Percentiles rank a stretch among this genome's conserved stretches.
These are phyloP conservation scores for Hyaena hyaena DNA, from an alignment of 2,113 vertebrate species.

Conservation along the genomic window DNA sequence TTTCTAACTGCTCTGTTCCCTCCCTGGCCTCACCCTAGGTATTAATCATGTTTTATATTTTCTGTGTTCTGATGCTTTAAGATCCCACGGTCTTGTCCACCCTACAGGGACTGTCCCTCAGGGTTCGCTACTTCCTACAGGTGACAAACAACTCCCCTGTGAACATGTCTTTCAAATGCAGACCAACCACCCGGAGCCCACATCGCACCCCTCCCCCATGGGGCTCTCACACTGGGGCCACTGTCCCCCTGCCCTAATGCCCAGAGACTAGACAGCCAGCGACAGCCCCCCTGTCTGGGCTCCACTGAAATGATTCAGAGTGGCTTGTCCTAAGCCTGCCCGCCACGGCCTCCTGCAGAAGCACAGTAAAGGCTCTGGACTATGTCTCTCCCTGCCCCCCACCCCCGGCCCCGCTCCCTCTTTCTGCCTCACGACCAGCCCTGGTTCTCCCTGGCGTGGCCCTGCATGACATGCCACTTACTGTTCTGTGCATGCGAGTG, in stretches of 20 bases:
- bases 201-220: neutral
- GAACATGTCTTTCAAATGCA: neutral
- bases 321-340: too few relatives aligned
- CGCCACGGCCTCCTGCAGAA: neutral
- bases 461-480: accelerated
- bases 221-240: neutral
- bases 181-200: neutral
- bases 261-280: neutral
- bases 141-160: neutral
- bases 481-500: neutral
- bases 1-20: neutral
- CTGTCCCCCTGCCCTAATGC: neutral
- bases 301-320: neutral
- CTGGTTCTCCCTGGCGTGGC: accelerated
- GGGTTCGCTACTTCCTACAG: neutral
- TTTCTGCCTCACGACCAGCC: neutral
- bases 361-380: neutral
- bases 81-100: neutral
- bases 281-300: neutral
- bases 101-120: neutral
- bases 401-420: neutral
- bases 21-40: neutral
- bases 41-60: neutral
- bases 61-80: neutral
- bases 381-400: too few relatives aligned